A percentile compares a stretch with the other conserved stretches of the same genome.
Conservation (phyloP, 2,113 vertebrate genomes). For the Pao palembangensis region DNA sequence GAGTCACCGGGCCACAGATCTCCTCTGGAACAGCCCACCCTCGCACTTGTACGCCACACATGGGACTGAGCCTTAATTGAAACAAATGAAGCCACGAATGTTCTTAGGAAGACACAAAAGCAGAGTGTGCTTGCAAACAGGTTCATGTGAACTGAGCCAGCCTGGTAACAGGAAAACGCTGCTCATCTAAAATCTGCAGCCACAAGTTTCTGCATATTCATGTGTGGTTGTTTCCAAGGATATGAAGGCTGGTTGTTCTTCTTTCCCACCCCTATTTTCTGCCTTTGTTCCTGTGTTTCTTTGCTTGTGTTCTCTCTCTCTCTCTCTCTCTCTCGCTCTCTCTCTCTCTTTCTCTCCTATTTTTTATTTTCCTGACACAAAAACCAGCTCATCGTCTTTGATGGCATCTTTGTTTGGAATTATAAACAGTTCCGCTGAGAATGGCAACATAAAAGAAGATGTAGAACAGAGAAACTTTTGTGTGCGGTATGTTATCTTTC, state of each 20-base stretch:
- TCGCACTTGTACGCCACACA: too few relatives aligned
- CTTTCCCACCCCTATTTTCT: constrained; percentile 5
- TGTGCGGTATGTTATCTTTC: background rate
- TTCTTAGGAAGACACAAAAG: background rate
- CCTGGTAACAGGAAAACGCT: constrained; percentile 41
- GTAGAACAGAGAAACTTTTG: background rate
- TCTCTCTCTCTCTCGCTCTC: background rate
- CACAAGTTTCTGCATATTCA: constrained; percentile 48
- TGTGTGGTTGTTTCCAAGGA: constrained; percentile 14
- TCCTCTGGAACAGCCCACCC: too few relatives aligned
- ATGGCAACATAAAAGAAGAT: background rate
- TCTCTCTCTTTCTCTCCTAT: background rate
- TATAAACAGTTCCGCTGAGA: constrained; percentile 11
- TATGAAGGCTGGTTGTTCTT: background rate
- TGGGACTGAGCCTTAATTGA: background rate
- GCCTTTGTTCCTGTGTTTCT: constrained; percentile 5
- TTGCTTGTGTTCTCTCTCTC: background rate
- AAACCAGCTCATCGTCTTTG: constrained; percentile 22
- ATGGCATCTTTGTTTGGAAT: constrained; percentile 17
- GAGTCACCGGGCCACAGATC: too few relatives aligned
- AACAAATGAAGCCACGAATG: background rate
- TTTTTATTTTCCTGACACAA: constrained; percentile 22
- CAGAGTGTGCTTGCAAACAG: constrained; percentile 7
- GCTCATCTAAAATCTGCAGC: constrained; percentile 26
- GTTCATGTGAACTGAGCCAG: constrained; percentile 36